Percentiles rank a stretch among this genome's conserved stretches.
phyloP scores from a whole-genome alignment of 2,888 invertebrate species.

The Byasa hedistus region DNA sequence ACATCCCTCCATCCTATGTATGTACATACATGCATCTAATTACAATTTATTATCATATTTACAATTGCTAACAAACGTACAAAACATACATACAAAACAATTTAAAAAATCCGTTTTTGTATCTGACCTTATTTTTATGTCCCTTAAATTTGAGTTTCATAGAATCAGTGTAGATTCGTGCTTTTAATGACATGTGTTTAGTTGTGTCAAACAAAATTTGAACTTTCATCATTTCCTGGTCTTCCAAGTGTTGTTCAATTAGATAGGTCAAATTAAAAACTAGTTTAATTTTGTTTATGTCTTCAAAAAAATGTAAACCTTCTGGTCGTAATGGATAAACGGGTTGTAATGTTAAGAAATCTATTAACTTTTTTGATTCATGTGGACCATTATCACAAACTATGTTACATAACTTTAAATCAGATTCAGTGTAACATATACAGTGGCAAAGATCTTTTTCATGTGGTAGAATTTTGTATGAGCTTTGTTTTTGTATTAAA shows the following conservation, averaged over 20 bases:
- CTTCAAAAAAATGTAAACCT: constrained; percentile 64
- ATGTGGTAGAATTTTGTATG: constrained; percentile 57
- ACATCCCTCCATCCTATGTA: too few species aligned
- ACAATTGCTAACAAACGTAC: too few species aligned
- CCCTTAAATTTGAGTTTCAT: constrained; percentile 68
- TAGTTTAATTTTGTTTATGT: constrained; percentile 69
- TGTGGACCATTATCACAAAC: constrained; percentile 46
- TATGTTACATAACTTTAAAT: constrained; percentile 57
- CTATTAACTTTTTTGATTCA: constrained; percentile 56
- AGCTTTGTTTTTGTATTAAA: constrained; percentile 58
- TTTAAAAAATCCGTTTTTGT: not conserved
- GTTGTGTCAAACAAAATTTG: constrained; percentile 71
- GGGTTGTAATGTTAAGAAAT: constrained; percentile 62
- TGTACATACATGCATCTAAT: too few species aligned
- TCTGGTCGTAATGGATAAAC: constrained; percentile 56
- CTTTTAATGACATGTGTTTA: constrained; percentile 62
- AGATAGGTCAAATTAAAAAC: constrained; percentile 63
- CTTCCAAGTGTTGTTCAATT: constrained; percentile 64
- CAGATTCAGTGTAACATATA: constrained; percentile 59
- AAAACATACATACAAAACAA: too few species aligned
- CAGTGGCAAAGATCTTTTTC: constrained; percentile 65
- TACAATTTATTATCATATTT: too few species aligned
- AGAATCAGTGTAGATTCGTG: constrained; percentile 61
- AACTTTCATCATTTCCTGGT: constrained; percentile 69
- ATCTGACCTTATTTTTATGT: constrained; percentile 66